Conservation (phyloP, 2,888 invertebrate species). For the Dryococelus australis region DNA sequence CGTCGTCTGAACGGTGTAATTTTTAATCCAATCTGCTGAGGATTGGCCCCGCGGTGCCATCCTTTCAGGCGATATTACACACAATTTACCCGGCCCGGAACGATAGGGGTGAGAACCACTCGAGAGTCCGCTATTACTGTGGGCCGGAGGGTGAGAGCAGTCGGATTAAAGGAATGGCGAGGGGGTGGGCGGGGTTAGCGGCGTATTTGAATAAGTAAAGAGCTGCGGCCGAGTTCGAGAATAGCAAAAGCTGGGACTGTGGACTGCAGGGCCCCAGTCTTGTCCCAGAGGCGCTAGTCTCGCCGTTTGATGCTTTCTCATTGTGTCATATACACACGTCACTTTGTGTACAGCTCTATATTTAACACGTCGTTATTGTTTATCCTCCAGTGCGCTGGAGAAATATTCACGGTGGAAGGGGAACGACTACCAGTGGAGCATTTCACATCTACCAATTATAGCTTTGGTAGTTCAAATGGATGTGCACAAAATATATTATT, state of each 20-base stretch:
- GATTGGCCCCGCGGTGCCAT: conserved; percentile 16
- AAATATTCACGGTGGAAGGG: no score
- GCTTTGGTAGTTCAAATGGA: no score
- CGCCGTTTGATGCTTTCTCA: no score
- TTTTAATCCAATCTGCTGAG: background rate
- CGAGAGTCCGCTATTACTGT: background rate
- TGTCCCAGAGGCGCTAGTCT: no score
- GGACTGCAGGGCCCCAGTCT: background rate
- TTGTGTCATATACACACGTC: no score
- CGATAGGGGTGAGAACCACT: background rate
- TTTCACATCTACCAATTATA: no score
- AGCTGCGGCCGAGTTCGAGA: background rate
- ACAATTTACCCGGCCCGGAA: background rate
- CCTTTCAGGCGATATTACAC: conserved; percentile 16
- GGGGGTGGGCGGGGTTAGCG: background rate
- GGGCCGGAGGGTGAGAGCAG: background rate
- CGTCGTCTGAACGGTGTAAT: background rate
- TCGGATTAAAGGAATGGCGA: background rate
- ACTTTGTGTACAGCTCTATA: no score
- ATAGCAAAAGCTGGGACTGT: background rate
- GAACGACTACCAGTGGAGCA: no score
- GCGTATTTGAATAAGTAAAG: conserved; percentile 11
- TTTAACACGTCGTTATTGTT: no score
- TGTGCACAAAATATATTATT: no score
- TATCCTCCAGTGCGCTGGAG: no score